A percentile compares a stretch with the other conserved stretches of the same genome.
phyloP scores from a whole-genome alignment of 2,888 invertebrate genomes.

The Embidobia sp. region DNA sequence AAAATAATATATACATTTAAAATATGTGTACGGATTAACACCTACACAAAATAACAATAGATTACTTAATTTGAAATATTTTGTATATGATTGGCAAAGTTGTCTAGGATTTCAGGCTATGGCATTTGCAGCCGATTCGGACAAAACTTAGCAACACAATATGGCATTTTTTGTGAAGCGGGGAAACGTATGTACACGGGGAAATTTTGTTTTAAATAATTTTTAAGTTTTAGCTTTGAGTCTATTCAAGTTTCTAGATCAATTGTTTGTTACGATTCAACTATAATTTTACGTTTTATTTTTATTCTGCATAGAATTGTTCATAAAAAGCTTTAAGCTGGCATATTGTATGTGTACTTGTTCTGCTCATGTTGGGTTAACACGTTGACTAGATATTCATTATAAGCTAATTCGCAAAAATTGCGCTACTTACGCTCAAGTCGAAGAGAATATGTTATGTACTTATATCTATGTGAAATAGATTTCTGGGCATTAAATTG shows the following conservation, averaged over 20 bases:
- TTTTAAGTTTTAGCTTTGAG: slow-evolving; percentile 56
- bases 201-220: slow-evolving; percentile 20
- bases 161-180: slow-evolving; percentile 57
- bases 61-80: not conserved
- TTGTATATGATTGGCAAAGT: slow-evolving; percentile 19
- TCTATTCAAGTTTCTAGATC: slow-evolving; percentile 33
- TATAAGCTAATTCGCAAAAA: slow-evolving; percentile 40
- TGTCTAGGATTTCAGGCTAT: slow-evolving; percentile 39
- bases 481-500: not conserved
- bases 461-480: too few relatives aligned
- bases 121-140: slow-evolving; percentile 48
- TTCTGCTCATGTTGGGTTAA: slow-evolving; percentile 58
- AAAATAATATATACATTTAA: too few relatives aligned
- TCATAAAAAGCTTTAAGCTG: slow-evolving; percentile 50
- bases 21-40: too few relatives aligned
- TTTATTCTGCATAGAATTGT: slow-evolving; percentile 45
- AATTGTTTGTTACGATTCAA: slow-evolving; percentile 28
- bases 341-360: slow-evolving; percentile 57
- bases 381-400: slow-evolving; percentile 45
- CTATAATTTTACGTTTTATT: slow-evolving; percentile 24
- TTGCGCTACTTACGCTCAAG: slow-evolving; percentile 37
- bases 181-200: slow-evolving; percentile 59
- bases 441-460: slow-evolving; percentile 40
- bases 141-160: slow-evolving; percentile 36
- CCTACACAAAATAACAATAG: not conserved